Conservation (phyloP, 1,140 invertebrate species). For the Manduca sexta region DNA sequence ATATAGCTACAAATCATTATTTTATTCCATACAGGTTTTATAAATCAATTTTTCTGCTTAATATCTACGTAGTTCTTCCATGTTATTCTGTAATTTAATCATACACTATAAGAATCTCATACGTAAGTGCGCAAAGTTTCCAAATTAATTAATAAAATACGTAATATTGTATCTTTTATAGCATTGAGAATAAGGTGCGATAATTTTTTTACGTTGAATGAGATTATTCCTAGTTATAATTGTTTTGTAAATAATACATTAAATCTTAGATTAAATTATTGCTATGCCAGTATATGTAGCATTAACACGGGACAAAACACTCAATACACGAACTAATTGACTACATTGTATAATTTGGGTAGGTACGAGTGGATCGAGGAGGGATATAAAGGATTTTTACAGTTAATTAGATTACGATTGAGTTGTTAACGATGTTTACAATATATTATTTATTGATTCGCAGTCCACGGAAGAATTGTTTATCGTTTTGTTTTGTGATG, state of each 20-base stretch:
- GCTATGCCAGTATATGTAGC: conserved; percentile 38
- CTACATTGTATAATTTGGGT: conserved; percentile 1
- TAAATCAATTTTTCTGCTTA: too few species aligned
- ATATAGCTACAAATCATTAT: too few species aligned
- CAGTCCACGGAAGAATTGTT: conserved; percentile 28
- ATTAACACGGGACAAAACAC: conserved; percentile 27
- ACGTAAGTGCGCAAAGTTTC: conserved; percentile 12
- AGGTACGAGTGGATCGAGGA: neutral
- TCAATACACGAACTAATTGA: conserved; percentile 5
- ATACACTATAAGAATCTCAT: conserved; percentile 34
- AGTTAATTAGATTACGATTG: conserved; percentile 15
- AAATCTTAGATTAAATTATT: conserved; percentile 37
- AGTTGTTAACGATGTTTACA: conserved; percentile 32
- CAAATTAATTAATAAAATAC: conserved; percentile 15
- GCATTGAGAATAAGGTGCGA: conserved; percentile 48
- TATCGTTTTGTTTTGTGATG: conserved; percentile 45
- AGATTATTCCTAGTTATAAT: conserved; percentile 62
- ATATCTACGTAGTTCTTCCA: too few species aligned
- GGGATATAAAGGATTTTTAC: neutral
- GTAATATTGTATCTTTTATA: conserved; percentile 36
- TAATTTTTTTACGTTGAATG: conserved; percentile 51
- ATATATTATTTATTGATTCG: conserved; percentile 42
- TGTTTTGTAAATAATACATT: conserved; percentile 55
- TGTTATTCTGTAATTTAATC: neutral
- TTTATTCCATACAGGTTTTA: too few species aligned